A percentile compares a stretch with the other conserved stretches of the same genome.
Evolutionary conservation across 2,888 invertebrate genomes (phyloP).

Genomic region (Ecliptopera silaceata): DNA sequence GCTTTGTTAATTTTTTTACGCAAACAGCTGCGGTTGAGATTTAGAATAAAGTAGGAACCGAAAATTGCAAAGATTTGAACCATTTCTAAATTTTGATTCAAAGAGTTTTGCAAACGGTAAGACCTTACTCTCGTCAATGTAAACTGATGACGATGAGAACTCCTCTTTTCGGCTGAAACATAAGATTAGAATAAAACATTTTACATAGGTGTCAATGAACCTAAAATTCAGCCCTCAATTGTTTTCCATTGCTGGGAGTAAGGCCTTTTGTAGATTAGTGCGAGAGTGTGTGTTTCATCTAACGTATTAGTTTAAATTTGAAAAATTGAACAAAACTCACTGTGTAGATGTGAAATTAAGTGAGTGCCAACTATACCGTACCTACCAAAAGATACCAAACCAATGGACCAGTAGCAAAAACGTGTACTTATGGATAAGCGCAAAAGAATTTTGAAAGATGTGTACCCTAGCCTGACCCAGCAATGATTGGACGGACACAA

Average conservation of each 20-base stretch:
- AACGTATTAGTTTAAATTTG: neutral
- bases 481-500: constrained; percentile 63
- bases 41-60: too few relatives aligned
- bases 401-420: constrained; percentile 13
- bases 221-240: neutral
- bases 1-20: too few relatives aligned
- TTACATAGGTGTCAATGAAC: neutral
- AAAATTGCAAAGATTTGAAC: too few relatives aligned
- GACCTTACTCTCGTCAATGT: neutral
- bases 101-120: too few relatives aligned
- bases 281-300: neutral
- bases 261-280: neutral
- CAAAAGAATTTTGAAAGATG: constrained; percentile 73
- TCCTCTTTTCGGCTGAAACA: constrained; percentile 10
- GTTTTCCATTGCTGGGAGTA: constrained; percentile 12
- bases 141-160: neutral
- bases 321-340: neutral
- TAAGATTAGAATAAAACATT: constrained; percentile 5
- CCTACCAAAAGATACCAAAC: constrained; percentile 9
- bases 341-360: neutral
- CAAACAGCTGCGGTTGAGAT: too few relatives aligned
- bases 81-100: too few relatives aligned
- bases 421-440: constrained; percentile 34
- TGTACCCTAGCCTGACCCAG: constrained; percentile 73
- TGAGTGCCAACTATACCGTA: neutral